These are phyloP conservation scores for Gallinago undulata DNA, from an alignment of 2,113 vertebrate species.

Conservation along the genomic window DNA sequence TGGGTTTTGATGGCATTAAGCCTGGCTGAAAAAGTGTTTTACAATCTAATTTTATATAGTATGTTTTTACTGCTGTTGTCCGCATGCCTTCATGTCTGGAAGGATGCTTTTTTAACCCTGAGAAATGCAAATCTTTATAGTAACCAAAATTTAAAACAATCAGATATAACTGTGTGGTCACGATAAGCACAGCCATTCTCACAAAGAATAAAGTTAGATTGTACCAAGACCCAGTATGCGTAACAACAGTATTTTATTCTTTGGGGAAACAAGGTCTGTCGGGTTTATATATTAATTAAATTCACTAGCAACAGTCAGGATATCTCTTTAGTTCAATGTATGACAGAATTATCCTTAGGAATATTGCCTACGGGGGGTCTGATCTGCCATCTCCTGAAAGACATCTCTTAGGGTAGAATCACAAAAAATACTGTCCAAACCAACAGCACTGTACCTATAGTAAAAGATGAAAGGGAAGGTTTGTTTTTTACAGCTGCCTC, in stretches of 20 bases:
- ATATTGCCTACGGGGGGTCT: background rate
- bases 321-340: background rate
- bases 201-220: background rate
- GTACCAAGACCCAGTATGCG: background rate
- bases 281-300: background rate
- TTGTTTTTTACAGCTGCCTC: background rate
- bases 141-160: background rate
- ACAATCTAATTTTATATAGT: background rate
- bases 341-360: background rate
- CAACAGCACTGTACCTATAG: rapidly evolving
- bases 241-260: background rate
- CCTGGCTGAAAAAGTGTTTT: background rate
- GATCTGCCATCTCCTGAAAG: background rate
- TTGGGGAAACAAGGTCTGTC: background rate
- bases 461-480: background rate
- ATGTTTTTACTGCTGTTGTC: background rate
- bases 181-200: rapidly evolving
- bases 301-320: background rate
- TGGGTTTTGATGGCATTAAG: background rate
- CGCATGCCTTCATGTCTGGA: background rate
- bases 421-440: background rate
- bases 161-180: background rate
- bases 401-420: background rate
- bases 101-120: background rate
- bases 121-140: background rate